Base-by-base conservation (phyloP, 2,888 invertebrate species). In the Cetonia aurata region DNA sequence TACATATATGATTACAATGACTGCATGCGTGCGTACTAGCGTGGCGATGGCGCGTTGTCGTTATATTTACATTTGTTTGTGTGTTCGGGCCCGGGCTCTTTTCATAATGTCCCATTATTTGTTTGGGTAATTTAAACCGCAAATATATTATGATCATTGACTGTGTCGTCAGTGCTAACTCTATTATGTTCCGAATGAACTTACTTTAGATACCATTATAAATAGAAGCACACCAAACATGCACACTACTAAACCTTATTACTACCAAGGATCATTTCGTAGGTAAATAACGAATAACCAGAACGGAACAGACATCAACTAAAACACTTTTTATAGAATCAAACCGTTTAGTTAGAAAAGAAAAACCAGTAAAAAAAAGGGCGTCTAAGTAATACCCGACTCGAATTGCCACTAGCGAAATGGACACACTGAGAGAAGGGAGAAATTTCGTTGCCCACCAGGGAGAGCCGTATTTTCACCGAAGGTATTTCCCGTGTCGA, bases 401-500 rank as follows among this genome's bases (percentile, higher is more conserved):
- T 25, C 25, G 25, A 25, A 25, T 25, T 25, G 25, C 25, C 25
- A 25, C 25, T 25, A 25, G 25, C 1, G 25, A 1, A 25, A 25
- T 4, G 25, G 25, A 25, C 25, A 25, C 4, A 25, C 25, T 4
- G 25, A 4, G 25, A 25, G 25, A 25, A 69, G 52, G 59, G 62
- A 60, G 55, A 42, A 66, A 70, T 56, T 56, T 44, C 65, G 44
- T 62, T 60, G 53, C 69, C 60, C 62, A 25, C 25, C 25, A 4
- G 25, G 31, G 8, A 37, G 70, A 65, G 44, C 33, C 60, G 19
- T 60, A 69, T 69, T 59, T 69, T 69, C 60, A 50, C 52, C 41
- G 59, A 60, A 59, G 69, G 62, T 53, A 53, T 59, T 69, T 69
- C 52, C 69, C 60, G 69, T 53, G 59, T 62, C 52, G 62, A 69